Evolutionary conservation across 2,888 invertebrate species (phyloP).

Genomic region (Drosophila pegasa): DNA sequence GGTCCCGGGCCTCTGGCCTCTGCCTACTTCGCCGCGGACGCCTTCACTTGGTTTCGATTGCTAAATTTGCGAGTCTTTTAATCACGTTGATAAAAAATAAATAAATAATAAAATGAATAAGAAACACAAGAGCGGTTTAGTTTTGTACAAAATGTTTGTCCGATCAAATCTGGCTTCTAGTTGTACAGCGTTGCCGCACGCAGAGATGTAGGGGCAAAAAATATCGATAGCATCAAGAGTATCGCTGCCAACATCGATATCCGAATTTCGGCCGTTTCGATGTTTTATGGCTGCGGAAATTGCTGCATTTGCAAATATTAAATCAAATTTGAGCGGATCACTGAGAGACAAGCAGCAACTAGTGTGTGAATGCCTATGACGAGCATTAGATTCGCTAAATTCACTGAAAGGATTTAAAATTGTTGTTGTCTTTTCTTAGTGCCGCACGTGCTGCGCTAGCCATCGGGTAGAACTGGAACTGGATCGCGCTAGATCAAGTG

Average conservation of each 20-base stretch:
- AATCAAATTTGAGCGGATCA: background rate
- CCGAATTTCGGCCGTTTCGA: conserved; percentile 16
- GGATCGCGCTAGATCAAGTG: conserved; percentile 4
- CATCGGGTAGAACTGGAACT: conserved; percentile 2
- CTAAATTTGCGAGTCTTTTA: conserved; percentile 25
- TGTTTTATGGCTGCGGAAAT: conserved; percentile 20
- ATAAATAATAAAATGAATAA: background rate
- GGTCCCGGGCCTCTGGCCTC: conserved; percentile 11
- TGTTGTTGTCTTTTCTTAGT: background rate
- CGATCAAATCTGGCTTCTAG: conserved; percentile 59
- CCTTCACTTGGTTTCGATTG: conserved; percentile 9
- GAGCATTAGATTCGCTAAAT: background rate
- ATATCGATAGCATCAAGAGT: conserved; percentile 46
- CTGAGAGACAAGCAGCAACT: background rate
- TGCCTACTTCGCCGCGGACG: background rate
- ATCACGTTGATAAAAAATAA: conserved; percentile 15
- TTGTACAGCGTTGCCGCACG: conserved; percentile 54
- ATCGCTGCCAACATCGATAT: conserved; percentile 36
- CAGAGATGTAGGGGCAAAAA: conserved; percentile 54
- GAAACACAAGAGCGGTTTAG: conserved; percentile 7
- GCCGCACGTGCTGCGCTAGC: background rate
- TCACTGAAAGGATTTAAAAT: background rate
- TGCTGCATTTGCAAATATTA: conserved; percentile 12
- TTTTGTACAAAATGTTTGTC: conserved; percentile 41
- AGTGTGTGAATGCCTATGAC: too few relatives aligned